A percentile compares a stretch with the other conserved stretches of the same genome.
phyloP scores from a whole-genome alignment of 2,888 invertebrate genomes.

The Volucella zonaria region DNA sequence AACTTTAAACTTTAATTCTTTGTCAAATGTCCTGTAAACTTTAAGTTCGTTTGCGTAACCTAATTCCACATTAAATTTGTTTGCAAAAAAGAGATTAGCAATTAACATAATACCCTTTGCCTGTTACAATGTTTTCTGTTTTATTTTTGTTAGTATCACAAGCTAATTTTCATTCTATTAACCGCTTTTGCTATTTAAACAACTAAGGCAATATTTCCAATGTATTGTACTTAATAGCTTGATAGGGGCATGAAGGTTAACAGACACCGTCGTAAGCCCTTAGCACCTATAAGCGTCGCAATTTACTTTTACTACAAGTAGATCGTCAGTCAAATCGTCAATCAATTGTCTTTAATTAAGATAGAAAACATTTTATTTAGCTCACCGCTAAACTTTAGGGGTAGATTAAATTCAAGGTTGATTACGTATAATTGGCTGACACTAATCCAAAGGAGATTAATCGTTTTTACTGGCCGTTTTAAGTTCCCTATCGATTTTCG shows the following conservation, averaged over 20 bases:
- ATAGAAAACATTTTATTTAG: slow-evolving; percentile 56
- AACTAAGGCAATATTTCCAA: too few species aligned
- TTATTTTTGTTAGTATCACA: too few species aligned
- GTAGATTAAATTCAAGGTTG: slow-evolving; percentile 65
- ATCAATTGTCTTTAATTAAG: slow-evolving; percentile 52
- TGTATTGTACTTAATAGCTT: too few species aligned
- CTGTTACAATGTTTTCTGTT: too few species aligned
- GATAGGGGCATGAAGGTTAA: slow-evolving; percentile 54
- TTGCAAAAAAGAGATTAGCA: too few species aligned
- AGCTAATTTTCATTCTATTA: too few species aligned
- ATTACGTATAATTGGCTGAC: slow-evolving; percentile 65
- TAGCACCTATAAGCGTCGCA: slow-evolving; percentile 26
- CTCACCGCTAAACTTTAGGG: slow-evolving; percentile 39
- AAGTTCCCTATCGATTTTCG: slow-evolving; percentile 53
- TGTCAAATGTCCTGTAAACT: too few species aligned
- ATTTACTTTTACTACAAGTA: slow-evolving; percentile 1
- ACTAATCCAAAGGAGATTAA: slow-evolving; percentile 59
- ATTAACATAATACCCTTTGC: too few species aligned
- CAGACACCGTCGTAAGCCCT: slow-evolving; percentile 21
- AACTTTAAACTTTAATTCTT: too few species aligned
- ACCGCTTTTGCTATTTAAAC: too few species aligned
- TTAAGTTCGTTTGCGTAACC: too few species aligned
- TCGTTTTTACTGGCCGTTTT: slow-evolving; percentile 35
- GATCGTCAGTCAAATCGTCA: slow-evolving; percentile 20
- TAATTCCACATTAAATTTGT: too few species aligned